Evolutionary conservation across 2,888 invertebrate genomes (phyloP), one percentile per base, ranked within the genome.

Genomic region (Cephus pygmeus): DNA sequence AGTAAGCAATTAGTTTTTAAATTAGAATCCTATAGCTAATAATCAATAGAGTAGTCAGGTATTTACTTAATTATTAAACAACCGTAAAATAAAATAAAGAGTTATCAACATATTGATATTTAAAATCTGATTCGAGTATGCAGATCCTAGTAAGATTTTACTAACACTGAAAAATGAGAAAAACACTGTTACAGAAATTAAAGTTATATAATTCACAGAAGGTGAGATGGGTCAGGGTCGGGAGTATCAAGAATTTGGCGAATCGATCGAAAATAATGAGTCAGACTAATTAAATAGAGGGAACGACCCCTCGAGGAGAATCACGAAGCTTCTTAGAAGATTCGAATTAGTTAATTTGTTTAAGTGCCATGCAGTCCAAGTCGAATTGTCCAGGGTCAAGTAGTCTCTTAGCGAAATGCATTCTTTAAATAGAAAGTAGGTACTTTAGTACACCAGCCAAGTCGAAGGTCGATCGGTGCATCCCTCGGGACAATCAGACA

Each of bases 271-370:
- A 33, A 71, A 9, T 30, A 71, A 71, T 30, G 31, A 31, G 1
- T 15, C 12, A 3, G 11, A 71, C 3, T 71, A 71, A 71, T 71
- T 33, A 71, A 71, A 33, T 9, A 11, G 4, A 69, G 69, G 11
- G 31, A 33, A 71, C 31, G 71, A 71, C 3, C 40, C 40, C 23
- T 56, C 23, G 40, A 23, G 23, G 40, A 23, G 40, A 15, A 71
- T 33, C 71, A 33, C 31, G 71, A 71, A 71, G 31, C 71, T 71
- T 71, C 12, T 71, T 12, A 33, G 71, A 71, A 71, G 71, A 56
- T 56, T 56, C 23, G 40, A 56, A 56, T 56, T 23, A 56, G 23
- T 56, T 56, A 56, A 56, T 56, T 56, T 56, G 15, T 56, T 15
- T 23, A 23, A 6, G 40, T 56, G 6, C 40, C 23, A 56, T 56